phyloP scores from a whole-genome alignment of 1,140 invertebrate species.

The Drosophila sulfurigaster region DNA sequence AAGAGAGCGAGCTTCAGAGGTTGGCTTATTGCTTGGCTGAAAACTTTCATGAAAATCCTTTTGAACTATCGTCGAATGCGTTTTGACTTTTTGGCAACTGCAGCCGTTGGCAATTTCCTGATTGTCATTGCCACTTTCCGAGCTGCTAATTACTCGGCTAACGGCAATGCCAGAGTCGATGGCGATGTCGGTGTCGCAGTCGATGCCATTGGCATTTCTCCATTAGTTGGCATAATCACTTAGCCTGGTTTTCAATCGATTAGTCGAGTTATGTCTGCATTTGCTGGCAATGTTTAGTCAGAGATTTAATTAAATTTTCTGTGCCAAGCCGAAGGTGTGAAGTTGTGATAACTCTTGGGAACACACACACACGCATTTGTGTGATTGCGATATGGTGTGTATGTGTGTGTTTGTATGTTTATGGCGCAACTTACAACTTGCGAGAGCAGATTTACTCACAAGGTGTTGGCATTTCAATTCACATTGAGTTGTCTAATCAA shows the following conservation, averaged over 20 bases:
- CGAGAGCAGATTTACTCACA: constrained; percentile 58
- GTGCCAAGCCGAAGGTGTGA: not conserved
- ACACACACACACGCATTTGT: constrained; percentile 1
- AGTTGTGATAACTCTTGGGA: not conserved
- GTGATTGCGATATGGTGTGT: constrained; percentile 2
- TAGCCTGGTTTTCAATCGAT: not conserved
- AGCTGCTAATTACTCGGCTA: constrained; percentile 14
- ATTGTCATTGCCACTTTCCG: constrained; percentile 30
- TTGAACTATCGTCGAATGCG: not conserved
- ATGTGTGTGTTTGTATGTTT: constrained; percentile 36
- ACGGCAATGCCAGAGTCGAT: constrained; percentile 7
- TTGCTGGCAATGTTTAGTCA: constrained; percentile 11
- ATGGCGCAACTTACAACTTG: constrained; percentile 54
- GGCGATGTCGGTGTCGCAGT: no score
- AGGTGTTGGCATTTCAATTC: constrained; percentile 81
- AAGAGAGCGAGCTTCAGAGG: not conserved
- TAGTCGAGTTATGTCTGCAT: not conserved
- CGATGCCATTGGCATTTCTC: not conserved
- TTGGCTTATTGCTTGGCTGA: not conserved
- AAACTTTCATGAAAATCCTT: constrained; percentile 10
- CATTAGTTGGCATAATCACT: constrained; percentile 3
- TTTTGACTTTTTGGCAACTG: constrained; percentile 28
- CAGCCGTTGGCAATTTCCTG: constrained; percentile 40
- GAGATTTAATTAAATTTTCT: constrained; percentile 32
- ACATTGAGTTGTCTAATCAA: constrained; percentile 82